phyloP scores from a whole-genome alignment of 92 coral and sea anemone species.

The Umimayanthus kanabou region DNA sequence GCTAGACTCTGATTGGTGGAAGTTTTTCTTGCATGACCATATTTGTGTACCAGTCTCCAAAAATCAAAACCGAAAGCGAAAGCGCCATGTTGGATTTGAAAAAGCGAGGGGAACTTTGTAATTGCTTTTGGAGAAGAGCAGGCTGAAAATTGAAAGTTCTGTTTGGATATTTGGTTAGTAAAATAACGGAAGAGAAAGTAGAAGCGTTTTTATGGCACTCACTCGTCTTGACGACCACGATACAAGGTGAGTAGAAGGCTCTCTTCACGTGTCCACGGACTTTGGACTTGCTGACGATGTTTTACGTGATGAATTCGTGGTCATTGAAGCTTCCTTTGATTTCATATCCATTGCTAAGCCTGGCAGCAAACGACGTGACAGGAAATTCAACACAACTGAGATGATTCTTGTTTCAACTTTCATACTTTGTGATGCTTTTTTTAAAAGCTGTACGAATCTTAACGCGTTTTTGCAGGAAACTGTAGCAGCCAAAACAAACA shows the following conservation, averaged over 20 bases:
- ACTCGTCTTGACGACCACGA: constrained; percentile 31
- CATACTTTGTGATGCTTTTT: not conserved
- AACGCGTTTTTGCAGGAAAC: not conserved
- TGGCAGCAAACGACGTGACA: not conserved
- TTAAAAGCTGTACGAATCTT: not conserved
- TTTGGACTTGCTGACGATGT: not conserved
- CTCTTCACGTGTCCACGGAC: not conserved
- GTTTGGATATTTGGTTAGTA: not conserved
- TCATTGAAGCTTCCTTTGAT: not conserved
- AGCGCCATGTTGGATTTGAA: constrained; percentile 33
- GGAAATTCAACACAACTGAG: not conserved
- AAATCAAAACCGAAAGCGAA: not conserved
- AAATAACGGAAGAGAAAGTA: not conserved
- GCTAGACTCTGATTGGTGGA: constrained; percentile 30
- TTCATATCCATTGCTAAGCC: not conserved
- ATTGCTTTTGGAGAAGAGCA: not conserved
- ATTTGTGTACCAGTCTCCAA: constrained; percentile 7
- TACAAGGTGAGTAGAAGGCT: not conserved
- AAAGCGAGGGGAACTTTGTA: not conserved
- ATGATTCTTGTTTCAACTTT: no score
- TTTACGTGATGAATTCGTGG: not conserved
- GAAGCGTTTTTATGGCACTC: constrained; percentile 15
- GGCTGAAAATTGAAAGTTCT: not conserved
- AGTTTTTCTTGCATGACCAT: not conserved
- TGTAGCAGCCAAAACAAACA: not conserved